Conservation (phyloP, 2,113 vertebrate genomes). For the Tursiops truncatus region DNA sequence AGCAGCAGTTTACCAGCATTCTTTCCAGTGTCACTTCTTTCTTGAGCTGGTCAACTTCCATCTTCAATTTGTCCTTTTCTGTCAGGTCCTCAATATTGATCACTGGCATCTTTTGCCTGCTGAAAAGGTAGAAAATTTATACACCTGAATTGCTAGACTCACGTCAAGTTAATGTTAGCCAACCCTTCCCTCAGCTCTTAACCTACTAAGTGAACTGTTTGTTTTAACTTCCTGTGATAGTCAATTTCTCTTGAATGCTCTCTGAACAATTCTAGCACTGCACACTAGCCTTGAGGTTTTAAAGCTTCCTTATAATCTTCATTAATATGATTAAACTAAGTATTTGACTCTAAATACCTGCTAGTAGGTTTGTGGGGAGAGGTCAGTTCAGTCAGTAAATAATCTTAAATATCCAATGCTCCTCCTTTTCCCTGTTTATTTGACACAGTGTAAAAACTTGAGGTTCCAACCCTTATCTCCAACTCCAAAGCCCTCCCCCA, state of each 20-base stretch:
- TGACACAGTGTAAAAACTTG: not conserved
- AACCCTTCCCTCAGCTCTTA: not conserved
- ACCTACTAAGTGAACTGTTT: conserved; percentile 53
- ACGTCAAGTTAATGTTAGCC: not conserved
- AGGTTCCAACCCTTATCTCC: not conserved
- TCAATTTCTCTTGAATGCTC: conserved; percentile 8
- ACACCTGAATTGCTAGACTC: not conserved
- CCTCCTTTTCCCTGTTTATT: not conserved
- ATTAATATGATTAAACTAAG: conserved; percentile 89
- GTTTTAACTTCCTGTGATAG: conserved; percentile 52
- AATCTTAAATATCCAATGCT: not conserved
- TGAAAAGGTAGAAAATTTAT: not conserved
- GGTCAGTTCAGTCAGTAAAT: not conserved
- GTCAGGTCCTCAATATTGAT: conserved; percentile 94
- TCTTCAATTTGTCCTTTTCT: conserved; percentile 94
- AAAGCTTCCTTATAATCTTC: conserved; percentile 90
- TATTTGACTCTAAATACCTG: conserved; percentile 50
- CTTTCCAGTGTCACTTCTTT: conserved; percentile 93
- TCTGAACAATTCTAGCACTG: conserved; percentile 78
- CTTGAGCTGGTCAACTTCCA: conserved; percentile 95
- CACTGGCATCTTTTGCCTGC: conserved; percentile 88
- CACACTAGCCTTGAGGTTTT: conserved; percentile 84
- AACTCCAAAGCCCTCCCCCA: not conserved
- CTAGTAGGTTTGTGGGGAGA: not conserved
- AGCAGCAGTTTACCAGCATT: conserved; percentile 87